Conservation (phyloP, 2,797 vertebrate species). For the Muscicapa comitata region DNA sequence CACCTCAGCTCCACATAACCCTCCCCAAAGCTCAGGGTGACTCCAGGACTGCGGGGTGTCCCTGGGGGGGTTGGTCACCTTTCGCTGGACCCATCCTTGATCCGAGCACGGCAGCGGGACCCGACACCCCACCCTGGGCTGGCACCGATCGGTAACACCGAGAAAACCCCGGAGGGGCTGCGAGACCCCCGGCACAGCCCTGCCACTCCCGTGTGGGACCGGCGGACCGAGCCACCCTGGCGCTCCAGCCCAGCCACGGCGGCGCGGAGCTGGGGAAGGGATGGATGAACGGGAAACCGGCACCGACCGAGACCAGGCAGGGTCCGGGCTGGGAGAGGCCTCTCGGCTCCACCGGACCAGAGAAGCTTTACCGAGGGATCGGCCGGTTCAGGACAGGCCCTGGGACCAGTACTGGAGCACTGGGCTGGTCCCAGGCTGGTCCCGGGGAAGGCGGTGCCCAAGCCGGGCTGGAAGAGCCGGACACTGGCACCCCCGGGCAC, state of each 20-base stretch:
- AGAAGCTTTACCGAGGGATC: background rate
- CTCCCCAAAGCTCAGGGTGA: background rate
- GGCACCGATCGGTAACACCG: background rate
- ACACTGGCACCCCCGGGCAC: background rate
- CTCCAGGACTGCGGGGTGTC: background rate
- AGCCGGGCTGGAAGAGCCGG: background rate
- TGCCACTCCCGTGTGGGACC: background rate
- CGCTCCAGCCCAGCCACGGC: background rate
- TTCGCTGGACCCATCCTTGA: rapidly evolving
- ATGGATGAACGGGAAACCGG: background rate
- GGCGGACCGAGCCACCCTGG: background rate
- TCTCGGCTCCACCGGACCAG: background rate
- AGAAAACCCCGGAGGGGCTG: background rate
- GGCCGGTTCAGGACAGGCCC: background rate
- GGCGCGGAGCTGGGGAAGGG: rapidly evolving
- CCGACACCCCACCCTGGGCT: background rate
- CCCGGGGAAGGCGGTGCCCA: background rate
- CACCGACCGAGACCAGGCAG: background rate
- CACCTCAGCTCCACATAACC: background rate
- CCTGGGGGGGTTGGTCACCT: rapidly evolving
- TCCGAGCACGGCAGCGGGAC: background rate
- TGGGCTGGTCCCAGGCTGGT: rapidly evolving
- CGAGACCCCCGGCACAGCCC: background rate
- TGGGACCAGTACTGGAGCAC: rapidly evolving
- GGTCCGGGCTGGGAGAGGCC: background rate